Conservation (phyloP, 2,113 vertebrate genomes). For the Microcebus jonahi region DNA sequence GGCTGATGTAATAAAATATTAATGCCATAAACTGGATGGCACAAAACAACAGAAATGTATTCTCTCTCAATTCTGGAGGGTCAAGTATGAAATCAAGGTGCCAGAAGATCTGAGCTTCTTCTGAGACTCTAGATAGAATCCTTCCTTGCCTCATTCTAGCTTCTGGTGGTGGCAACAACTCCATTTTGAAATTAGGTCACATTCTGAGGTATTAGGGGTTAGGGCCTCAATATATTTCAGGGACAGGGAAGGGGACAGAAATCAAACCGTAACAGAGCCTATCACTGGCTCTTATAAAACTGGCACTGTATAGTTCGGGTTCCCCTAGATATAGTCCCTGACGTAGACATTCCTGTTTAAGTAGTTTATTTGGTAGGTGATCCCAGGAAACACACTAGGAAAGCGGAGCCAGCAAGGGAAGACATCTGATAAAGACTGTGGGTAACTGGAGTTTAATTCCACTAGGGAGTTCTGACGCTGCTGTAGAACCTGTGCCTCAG, state of each 20-base stretch:
- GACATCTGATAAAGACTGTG: not conserved
- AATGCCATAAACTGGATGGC: not conserved
- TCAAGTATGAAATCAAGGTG: not conserved
- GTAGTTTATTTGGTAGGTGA: not conserved
- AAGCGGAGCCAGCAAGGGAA: not conserved
- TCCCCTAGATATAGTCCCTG: not conserved
- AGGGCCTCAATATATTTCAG: not conserved
- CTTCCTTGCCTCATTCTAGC: not conserved
- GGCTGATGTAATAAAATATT: not conserved
- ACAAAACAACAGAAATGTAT: not conserved
- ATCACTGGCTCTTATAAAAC: not conserved
- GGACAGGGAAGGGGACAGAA: not conserved
- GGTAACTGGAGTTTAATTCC: not conserved
- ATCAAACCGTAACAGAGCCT: not conserved
- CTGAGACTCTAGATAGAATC: not conserved
- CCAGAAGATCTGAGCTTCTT: not conserved
- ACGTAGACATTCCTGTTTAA: conserved; percentile 4
- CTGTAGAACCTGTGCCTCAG: not conserved
- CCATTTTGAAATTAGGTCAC: conserved; percentile 32
- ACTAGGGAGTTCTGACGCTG: not conserved
- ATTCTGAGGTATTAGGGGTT: not conserved
- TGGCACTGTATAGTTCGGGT: not conserved
- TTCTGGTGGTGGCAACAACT: not conserved
- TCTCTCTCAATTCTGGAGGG: not conserved
- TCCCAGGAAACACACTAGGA: not conserved